These are phyloP conservation scores for Canis aureus DNA, from an alignment of 2,113 vertebrate species.

Conservation along the genomic window DNA sequence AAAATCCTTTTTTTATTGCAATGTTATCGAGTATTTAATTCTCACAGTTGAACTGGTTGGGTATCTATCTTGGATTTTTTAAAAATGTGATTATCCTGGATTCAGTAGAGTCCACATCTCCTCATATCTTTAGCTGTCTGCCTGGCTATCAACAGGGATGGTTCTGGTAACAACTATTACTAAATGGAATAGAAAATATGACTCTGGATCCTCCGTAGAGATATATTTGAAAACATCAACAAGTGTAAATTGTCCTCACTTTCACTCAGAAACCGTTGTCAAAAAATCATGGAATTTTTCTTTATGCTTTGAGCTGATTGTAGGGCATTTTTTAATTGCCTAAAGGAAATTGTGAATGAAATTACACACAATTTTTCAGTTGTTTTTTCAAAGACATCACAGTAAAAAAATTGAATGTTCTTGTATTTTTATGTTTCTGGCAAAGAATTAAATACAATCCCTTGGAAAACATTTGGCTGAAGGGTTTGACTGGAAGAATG, in stretches of 20 bases:
- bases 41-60: not conserved
- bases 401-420: conserved; percentile 31
- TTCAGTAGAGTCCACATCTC: not conserved
- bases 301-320: not conserved
- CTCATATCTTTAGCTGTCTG: not conserved
- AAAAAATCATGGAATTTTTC: conserved; percentile 36
- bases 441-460: not conserved
- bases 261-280: conserved; percentile 4
- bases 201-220: not conserved
- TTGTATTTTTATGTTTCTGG: not conserved
- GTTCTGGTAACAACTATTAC: not conserved
- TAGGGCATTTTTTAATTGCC: not conserved
- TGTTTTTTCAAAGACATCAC: not conserved
- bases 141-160: not conserved
- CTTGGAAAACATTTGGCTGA: not conserved
- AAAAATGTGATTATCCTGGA: not conserved
- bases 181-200: not conserved
- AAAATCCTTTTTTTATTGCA: conserved; percentile 23
- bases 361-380: not conserved
- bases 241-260: conserved; percentile 27
- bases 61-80: not conserved
- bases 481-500: not conserved
- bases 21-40: not conserved
- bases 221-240: conserved; percentile 47
- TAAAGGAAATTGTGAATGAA: conserved; percentile 4